phyloP scores from a whole-genome alignment of 2,888 invertebrate species.

The Eulithis testata region DNA sequence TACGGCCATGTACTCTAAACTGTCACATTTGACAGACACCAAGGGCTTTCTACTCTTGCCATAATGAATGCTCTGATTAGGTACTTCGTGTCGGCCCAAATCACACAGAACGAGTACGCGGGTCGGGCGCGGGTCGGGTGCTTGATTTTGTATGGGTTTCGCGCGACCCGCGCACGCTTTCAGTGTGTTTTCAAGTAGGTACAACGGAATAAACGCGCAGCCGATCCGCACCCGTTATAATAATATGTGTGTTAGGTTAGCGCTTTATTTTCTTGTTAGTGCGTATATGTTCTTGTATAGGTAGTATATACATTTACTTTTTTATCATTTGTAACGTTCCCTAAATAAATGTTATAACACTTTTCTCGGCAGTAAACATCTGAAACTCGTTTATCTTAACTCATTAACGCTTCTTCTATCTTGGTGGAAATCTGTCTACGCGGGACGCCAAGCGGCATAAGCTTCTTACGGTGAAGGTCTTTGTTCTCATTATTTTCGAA shows the following conservation, averaged over 20 bases:
- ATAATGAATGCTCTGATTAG: too few relatives aligned
- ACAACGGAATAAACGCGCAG: too few relatives aligned
- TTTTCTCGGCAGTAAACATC: constrained; percentile 20
- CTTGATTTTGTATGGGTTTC: too few relatives aligned
- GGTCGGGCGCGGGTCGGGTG: too few relatives aligned
- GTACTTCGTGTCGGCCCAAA: too few relatives aligned
- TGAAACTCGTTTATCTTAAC: constrained; percentile 32
- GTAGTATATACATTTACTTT: not conserved
- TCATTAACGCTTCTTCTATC: constrained; percentile 30
- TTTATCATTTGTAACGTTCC: not conserved
- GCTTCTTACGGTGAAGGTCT: constrained; percentile 12
- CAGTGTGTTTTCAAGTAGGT: too few relatives aligned
- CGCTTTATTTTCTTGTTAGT: not conserved
- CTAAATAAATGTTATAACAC: constrained; percentile 8
- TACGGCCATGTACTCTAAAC: not conserved
- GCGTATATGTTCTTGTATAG: not conserved
- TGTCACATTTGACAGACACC: not conserved
- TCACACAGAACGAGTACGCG: too few relatives aligned
- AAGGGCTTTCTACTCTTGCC: too few relatives aligned
- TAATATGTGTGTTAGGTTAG: too few relatives aligned
- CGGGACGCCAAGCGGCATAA: constrained; percentile 19
- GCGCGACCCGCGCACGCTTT: too few relatives aligned
- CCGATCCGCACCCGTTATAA: too few relatives aligned
- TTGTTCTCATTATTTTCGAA: constrained; percentile 4
- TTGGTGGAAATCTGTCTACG: constrained; percentile 28